These are phyloP conservation scores for Cantharis rustica DNA, from an alignment of 2,888 invertebrate species.

Conservation along the genomic window DNA sequence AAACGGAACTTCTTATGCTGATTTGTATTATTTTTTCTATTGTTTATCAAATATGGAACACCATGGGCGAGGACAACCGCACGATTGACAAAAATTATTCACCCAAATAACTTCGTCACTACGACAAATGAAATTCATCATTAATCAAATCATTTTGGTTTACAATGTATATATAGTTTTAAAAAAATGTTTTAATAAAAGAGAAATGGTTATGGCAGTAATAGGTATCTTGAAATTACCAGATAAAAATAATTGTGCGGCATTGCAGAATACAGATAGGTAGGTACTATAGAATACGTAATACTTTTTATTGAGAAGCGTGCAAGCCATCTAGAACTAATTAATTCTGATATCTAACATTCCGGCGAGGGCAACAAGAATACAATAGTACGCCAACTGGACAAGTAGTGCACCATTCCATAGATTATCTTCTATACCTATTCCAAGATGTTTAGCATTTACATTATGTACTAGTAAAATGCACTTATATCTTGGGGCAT, in stretches of 20 bases:
- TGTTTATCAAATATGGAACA: neutral
- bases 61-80: neutral
- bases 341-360: slow-evolving; percentile 47
- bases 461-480: neutral
- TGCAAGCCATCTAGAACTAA: slow-evolving; percentile 44
- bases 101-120: neutral
- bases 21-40: neutral
- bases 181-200: neutral
- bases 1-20: neutral
- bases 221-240: slow-evolving; percentile 9
- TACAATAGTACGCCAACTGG: slow-evolving; percentile 26
- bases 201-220: neutral
- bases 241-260: slow-evolving; percentile 32
- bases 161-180: neutral
- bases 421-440: neutral
- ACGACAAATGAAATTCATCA: neutral
- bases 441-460: neutral
- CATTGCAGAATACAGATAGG: slow-evolving; percentile 27
- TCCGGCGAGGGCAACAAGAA: slow-evolving; percentile 38
- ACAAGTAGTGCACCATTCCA: slow-evolving; percentile 18
- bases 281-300: slow-evolving; percentile 39
- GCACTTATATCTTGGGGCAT: neutral
- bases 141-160: neutral
- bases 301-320: slow-evolving; percentile 37
- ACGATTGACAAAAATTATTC: neutral